Conservation (phyloP, 1,140 invertebrate species). For the Pseudomyrmex flavicornis region DNA sequence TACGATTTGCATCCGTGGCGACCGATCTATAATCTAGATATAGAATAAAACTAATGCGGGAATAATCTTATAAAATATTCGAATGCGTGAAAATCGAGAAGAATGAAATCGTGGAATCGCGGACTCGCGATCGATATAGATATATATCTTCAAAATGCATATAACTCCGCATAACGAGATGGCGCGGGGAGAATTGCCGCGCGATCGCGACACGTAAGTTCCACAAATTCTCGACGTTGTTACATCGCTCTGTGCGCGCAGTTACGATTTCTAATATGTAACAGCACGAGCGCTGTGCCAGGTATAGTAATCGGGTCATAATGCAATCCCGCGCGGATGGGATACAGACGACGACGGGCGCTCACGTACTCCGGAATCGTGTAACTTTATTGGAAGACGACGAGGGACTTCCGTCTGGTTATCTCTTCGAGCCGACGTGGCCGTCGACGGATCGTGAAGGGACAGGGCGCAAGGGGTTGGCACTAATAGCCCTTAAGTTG, state of each 20-base stretch:
- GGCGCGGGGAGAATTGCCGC: slow-evolving; percentile 21
- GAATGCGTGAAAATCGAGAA: not conserved
- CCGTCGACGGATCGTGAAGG: slow-evolving; percentile 65
- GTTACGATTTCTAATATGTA: slow-evolving; percentile 52
- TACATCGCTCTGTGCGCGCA: slow-evolving; percentile 16
- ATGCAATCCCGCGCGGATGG: slow-evolving; percentile 69
- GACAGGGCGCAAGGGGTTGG: slow-evolving; percentile 72
- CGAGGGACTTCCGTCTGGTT: slow-evolving; percentile 70
- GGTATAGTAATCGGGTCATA: slow-evolving; percentile 72
- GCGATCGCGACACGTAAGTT: not conserved
- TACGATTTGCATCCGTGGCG: not conserved
- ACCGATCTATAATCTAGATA: not conserved
- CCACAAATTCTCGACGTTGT: slow-evolving; percentile 28
- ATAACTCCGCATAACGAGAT: not conserved
- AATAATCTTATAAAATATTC: not conserved
- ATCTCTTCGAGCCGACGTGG: slow-evolving; percentile 71
- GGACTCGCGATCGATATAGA: not conserved
- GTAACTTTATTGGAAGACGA: slow-evolving; percentile 74
- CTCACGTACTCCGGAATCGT: slow-evolving; percentile 71
- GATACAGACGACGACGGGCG: slow-evolving; percentile 56
- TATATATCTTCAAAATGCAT: not conserved
- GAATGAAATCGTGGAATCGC: not conserved
- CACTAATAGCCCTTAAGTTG: slow-evolving; percentile 75
- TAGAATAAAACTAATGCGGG: not conserved
- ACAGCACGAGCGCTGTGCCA: slow-evolving; percentile 55